Evolutionary conservation across 2,888 invertebrate species (phyloP).

Genomic region (Graphium colonna): DNA sequence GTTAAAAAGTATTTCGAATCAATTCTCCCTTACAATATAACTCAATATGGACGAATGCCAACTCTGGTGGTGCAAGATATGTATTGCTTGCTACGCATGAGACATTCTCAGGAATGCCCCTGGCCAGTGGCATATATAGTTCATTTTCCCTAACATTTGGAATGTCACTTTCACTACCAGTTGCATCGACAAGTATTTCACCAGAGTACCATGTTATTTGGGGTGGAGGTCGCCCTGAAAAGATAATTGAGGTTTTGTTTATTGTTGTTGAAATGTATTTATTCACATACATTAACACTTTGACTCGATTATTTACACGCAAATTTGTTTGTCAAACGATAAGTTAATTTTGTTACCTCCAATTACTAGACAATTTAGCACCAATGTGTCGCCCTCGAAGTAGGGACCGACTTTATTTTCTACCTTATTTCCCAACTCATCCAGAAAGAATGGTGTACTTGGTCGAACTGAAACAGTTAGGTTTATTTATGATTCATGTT

Average conservation of each 20-base stretch:
- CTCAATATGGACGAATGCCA: constrained; percentile 84
- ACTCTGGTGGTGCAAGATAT: constrained; percentile 83
- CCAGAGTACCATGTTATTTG: constrained; percentile 90
- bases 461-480: constrained; percentile 66
- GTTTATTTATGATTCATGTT: too few relatives aligned
- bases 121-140: constrained; percentile 83
- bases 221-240: constrained; percentile 88
- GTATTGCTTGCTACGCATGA: constrained; percentile 89
- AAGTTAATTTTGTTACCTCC: too few relatives aligned
- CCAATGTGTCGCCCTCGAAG: constrained; percentile 78
- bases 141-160: constrained; percentile 85
- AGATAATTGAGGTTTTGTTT: too few relatives aligned
- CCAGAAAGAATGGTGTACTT: constrained; percentile 72
- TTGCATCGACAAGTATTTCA: constrained; percentile 84
- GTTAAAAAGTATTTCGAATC: constrained; percentile 25
- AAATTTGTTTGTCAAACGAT: too few relatives aligned
- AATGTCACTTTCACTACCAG: constrained; percentile 82
- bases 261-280: too few relatives aligned
- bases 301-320: too few relatives aligned
- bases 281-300: too few relatives aligned
- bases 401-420: constrained; percentile 74
- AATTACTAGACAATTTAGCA: constrained; percentile 77
- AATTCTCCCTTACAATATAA: constrained; percentile 86
- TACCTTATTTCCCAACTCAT: constrained; percentile 69
- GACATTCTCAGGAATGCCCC: constrained; percentile 84